Evolutionary conservation across 2,797 vertebrate genomes (phyloP), one percentile per base, ranked within the genome.

Genomic region (Psittacula echo): DNA sequence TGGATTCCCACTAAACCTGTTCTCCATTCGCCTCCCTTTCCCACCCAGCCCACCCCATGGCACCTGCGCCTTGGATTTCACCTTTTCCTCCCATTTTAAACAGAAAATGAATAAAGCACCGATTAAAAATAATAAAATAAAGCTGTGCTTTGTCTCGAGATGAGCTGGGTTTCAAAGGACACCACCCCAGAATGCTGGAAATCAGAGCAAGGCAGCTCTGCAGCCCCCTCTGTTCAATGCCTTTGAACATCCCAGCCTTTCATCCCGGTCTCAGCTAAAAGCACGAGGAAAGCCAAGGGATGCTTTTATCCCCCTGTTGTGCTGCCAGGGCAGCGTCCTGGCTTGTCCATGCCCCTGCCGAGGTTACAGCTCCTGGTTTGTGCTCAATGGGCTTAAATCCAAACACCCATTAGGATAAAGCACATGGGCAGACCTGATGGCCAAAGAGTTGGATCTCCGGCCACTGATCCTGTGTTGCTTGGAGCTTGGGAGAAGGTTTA

Each of bases 41-140:
- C 37, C 32, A 13, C 34, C 62, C 5, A 7, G 4, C 47, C 20
- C 1, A 2, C 2, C 0, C 9, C 26, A 12, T n/a, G 5, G 0
- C n/a, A 47, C n/a, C n/a, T n/a, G 8, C 16, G 24, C 45, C 39
- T 45, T 7, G 19, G 16, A 58, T 73, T 42, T 22, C 37, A 7
- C 41, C 68, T 82, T 82, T 18, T 48, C 13, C 34, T 61, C 30
- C 1, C 0, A 53, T 72, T 79, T 60, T 13, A 22, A 93, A 27
- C 0, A 58, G 50, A 19, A 87, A 91, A 51, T 7, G 2, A 24
- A 11, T 32, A 54, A 82, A 91, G 27, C 11, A 8, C 12, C 21
- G 24, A n/a, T 64, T 71, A 37, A 67, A 81, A 73, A 39, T 8
- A 22, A 23, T 7, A 6, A 66, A 72, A 32, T 7, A 30, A n/a